Percentiles rank a stretch among this genome's conserved stretches.
Conservation (phyloP, 2,113 vertebrate species). For the Numida meleagris region DNA sequence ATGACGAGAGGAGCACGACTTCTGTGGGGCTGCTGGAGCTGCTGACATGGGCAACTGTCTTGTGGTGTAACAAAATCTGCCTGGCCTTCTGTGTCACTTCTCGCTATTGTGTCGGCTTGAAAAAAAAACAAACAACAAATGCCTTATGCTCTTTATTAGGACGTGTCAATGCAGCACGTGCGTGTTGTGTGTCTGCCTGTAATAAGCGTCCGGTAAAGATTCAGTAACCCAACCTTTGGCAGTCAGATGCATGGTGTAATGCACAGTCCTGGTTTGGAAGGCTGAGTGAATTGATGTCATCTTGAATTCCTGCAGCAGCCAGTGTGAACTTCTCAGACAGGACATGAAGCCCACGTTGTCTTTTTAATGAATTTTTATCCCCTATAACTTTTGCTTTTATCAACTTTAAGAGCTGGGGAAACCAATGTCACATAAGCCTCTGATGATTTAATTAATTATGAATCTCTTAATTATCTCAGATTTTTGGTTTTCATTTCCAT, state of each 20-base stretch:
- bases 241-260: background rate
- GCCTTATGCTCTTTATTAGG: background rate
- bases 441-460: background rate
- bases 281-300: background rate
- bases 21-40: conserved; percentile 41
- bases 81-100: background rate
- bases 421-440: background rate
- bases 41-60: conserved; percentile 53
- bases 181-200: background rate
- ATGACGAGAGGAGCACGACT: conserved; percentile 54
- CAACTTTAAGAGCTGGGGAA: background rate
- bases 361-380: background rate
- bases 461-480: background rate
- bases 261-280: background rate
- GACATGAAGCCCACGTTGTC: background rate
- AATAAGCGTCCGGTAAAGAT: background rate
- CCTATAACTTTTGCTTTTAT: background rate
- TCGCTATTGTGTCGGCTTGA: conserved; percentile 15
- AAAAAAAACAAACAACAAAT: background rate
- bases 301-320: background rate
- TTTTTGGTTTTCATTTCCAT: conserved; percentile 7
- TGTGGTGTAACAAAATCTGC: conserved; percentile 47
- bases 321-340: background rate
- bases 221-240: background rate
- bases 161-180: background rate